Evolutionary conservation across 2,113 vertebrate genomes (phyloP), one percentile per base, ranked within the genome.

Genomic region (Hyla sarda): DNA sequence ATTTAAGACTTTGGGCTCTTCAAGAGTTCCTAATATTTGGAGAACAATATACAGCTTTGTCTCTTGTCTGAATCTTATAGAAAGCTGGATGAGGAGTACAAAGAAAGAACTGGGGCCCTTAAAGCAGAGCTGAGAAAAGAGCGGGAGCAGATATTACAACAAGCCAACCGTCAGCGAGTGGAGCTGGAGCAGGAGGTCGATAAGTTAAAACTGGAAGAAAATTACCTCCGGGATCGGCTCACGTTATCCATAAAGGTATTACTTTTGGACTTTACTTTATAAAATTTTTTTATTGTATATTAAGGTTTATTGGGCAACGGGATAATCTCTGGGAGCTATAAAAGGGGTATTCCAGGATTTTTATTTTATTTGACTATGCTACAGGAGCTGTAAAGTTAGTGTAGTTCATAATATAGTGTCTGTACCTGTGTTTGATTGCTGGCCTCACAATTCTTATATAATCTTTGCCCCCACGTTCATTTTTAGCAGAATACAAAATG

Each of bases 1-100:
- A n/a, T n/a, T n/a, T n/a, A n/a, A n/a, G n/a, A n/a, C n/a, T n/a
- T n/a, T n/a, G n/a, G n/a, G n/a, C n/a, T 60, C 23, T 7, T n/a
- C 2, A n/a, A 60, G n/a, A 2, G 56, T 0, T 58, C 56, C 10
- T 58, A 58, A 8, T n/a, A n/a, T 23, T 10, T 2, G 28, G 58
- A 62, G 58, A 56, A 62, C 9, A 62, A 28, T 14, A 12, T 6
- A 16, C 12, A 16, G 28, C 62, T 65, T 12, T n/a, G 13, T 65
- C 32, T 71, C 16, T 13, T 71, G 34, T 71, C 67, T 71, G 67
- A 71, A 21, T 41, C 17, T 41, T 41, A 16, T 82, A 99, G 98
- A 92, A 98, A 97, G 90, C 93, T 99, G 87, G 97, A 98, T 0
- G 96, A 97, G 88, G 96, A 98, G 9, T 95, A 99, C 92, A 97